Evolutionary conservation across 2,888 invertebrate species (phyloP), one percentile per base, ranked within the genome.

Genomic region (Drosophila sordidula): DNA sequence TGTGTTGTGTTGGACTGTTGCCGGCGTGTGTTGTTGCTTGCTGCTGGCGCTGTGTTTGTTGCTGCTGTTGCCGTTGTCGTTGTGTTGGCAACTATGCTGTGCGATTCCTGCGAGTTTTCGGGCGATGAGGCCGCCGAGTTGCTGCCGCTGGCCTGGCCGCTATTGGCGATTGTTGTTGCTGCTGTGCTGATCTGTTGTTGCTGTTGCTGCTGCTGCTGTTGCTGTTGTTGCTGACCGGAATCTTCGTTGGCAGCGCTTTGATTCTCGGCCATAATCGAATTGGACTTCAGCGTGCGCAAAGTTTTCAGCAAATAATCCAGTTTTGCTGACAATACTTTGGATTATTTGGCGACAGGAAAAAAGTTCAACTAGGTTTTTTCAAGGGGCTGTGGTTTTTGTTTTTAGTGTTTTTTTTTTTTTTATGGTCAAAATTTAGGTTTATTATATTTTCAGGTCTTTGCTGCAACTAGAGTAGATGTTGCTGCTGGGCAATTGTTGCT

Each of bases 251-350:
- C 91, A 69, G 91, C 92, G 69, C 91, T 91, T 88, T 91, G 92
- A 89, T 91, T 91, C 89, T 91, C 91, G 87, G 91, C 91, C 92
- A 91, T 91, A 89, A 90, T 91, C 90, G 91, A 91, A 76, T 83
- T 89, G 80, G 87, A 89, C 87, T 91, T 91, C 72, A 90, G 90
- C 78, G 91, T 90, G 49, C 90, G 91, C 74, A 90, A 90, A 82
- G 91, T 90, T 75, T 90, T 90, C 67, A 91, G 90, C 87, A 90
- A 83, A 90, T 91, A 91, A 90, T 90, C 91, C 90, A 90, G 91
- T 79, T 78, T 91, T 83, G 90, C 76, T 69, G 70, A 63, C 79
- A 77, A 78, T 80, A 70, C 67, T 50, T 72, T 74, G 88, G 89
- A 88, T 89, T 89, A 86, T 82, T 77, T 75, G 6, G 55, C 41